Conservation (phyloP, 1,140 invertebrate species). For the Cephus cinctus region DNA sequence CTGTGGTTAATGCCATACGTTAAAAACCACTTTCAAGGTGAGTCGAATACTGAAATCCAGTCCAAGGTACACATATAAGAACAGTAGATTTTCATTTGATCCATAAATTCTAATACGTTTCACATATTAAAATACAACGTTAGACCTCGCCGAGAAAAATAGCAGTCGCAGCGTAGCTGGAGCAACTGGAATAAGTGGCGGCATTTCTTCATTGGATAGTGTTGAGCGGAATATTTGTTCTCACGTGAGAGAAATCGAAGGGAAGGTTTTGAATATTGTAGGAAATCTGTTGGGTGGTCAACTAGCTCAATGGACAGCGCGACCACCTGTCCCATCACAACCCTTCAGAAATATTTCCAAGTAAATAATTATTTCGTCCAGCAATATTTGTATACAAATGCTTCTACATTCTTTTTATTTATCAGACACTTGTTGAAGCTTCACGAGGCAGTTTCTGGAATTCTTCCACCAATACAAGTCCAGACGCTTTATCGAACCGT, state of each 20-base stretch:
- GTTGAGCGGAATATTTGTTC: constrained; percentile 80
- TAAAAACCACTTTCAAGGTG: constrained; percentile 65
- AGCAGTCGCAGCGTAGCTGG: constrained; percentile 38
- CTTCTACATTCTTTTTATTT: constrained; percentile 33
- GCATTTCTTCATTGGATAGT: constrained; percentile 59
- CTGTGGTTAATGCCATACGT: constrained; percentile 75
- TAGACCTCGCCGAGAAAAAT: constrained; percentile 44
- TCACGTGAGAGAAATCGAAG: constrained; percentile 89
- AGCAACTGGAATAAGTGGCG: constrained; percentile 38
- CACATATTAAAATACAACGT: too few species aligned
- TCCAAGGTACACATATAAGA: neutral
- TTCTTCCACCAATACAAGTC: constrained; percentile 73
- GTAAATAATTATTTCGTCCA: constrained; percentile 30
- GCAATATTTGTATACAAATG: neutral
- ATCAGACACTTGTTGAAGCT: constrained; percentile 84
- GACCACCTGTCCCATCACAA: constrained; percentile 91
- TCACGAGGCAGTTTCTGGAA: constrained; percentile 84
- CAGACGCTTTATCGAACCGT: constrained; percentile 79
- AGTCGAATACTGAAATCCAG: neutral
- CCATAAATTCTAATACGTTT: too few species aligned
- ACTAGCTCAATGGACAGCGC: constrained; percentile 84
- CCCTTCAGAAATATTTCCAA: constrained; percentile 87
- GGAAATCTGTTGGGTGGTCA: constrained; percentile 77
- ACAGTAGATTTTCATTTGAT: too few species aligned
- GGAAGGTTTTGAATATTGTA: constrained; percentile 88